Percentiles rank a stretch among this genome's conserved stretches.
phyloP scores from a whole-genome alignment of 1,140 invertebrate species.

The Lucilia sericata region DNA sequence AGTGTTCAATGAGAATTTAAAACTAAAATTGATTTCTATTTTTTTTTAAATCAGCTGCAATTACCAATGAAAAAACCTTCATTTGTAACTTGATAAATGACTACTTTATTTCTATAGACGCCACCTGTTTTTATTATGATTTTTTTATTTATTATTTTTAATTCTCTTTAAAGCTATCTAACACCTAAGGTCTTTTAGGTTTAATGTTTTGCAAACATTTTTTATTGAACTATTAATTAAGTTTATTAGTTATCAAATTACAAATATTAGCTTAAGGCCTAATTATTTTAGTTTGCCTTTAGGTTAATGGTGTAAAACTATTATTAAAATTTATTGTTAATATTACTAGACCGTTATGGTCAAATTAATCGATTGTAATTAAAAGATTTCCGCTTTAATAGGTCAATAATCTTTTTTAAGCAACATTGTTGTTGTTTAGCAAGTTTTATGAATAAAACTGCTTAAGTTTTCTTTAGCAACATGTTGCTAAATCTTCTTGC shows the following conservation, averaged over 20 bases:
- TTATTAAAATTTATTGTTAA: too few species aligned
- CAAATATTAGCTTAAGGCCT: background rate
- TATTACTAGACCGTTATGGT: too few species aligned
- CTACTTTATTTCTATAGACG: background rate
- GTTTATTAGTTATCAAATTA: background rate
- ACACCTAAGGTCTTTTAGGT: background rate
- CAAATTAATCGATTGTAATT: too few species aligned
- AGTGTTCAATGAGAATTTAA: background rate
- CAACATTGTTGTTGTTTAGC: too few species aligned
- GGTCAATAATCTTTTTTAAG: too few species aligned
- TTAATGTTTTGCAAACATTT: background rate
- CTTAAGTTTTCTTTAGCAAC: too few species aligned
- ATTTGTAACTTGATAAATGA: conserved; percentile 2
- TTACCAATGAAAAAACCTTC: background rate
- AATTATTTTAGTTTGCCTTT: too few species aligned
- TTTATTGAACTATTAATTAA: background rate
- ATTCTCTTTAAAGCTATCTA: background rate
- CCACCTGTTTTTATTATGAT: conserved; percentile 1
- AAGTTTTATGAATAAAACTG: too few species aligned
- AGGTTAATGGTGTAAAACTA: too few species aligned
- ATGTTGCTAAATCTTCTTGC: too few species aligned
- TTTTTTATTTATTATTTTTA: background rate
- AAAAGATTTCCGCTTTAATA: too few species aligned
- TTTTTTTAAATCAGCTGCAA: background rate
- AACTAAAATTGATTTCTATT: background rate